Percentiles rank a stretch among this genome's conserved stretches.
Evolutionary conservation across 1,140 invertebrate species (phyloP).

Genomic region (Drosophila fuyamai): DNA sequence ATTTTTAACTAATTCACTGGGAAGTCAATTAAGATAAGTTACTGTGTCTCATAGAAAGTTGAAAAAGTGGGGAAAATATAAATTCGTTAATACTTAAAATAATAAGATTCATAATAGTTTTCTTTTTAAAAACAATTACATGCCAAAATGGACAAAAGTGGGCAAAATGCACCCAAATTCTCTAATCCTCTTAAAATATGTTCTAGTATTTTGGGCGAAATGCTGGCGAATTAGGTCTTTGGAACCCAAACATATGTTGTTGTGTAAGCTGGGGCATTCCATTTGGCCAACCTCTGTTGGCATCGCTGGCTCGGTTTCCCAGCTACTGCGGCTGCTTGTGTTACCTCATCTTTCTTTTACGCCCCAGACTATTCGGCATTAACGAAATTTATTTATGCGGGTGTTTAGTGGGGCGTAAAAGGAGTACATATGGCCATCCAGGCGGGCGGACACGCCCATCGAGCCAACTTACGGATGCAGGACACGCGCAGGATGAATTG

Average conservation of each 20-base stretch:
- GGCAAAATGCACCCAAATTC: too few relatives aligned
- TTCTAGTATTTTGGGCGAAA: too few relatives aligned
- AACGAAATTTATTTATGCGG: slow-evolving; percentile 83
- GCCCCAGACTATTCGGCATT: slow-evolving; percentile 81
- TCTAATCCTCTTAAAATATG: background rate
- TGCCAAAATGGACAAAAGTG: too few relatives aligned
- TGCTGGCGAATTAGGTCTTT: slow-evolving; percentile 19
- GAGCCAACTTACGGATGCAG: slow-evolving; percentile 66
- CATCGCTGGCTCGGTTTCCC: slow-evolving; percentile 26
- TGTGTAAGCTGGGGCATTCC: slow-evolving; percentile 48
- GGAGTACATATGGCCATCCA: slow-evolving; percentile 74
- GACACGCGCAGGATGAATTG: slow-evolving; percentile 69
- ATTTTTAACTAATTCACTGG: too few relatives aligned
- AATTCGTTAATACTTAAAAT: too few relatives aligned
- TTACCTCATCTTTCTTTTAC: slow-evolving; percentile 82
- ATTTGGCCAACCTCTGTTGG: slow-evolving; percentile 52
- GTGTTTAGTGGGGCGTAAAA: slow-evolving; percentile 83
- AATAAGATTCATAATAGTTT: too few relatives aligned
- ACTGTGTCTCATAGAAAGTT: too few relatives aligned
- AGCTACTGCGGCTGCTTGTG: slow-evolving; percentile 44
- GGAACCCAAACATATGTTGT: slow-evolving; percentile 29
- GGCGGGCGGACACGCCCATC: slow-evolving; percentile 29
- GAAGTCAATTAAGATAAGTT: too few relatives aligned
- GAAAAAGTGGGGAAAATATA: too few relatives aligned
- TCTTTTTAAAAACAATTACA: too few relatives aligned